Conservation (phyloP, 2,888 invertebrate genomes). For the Epistrophe grossulariae region DNA sequence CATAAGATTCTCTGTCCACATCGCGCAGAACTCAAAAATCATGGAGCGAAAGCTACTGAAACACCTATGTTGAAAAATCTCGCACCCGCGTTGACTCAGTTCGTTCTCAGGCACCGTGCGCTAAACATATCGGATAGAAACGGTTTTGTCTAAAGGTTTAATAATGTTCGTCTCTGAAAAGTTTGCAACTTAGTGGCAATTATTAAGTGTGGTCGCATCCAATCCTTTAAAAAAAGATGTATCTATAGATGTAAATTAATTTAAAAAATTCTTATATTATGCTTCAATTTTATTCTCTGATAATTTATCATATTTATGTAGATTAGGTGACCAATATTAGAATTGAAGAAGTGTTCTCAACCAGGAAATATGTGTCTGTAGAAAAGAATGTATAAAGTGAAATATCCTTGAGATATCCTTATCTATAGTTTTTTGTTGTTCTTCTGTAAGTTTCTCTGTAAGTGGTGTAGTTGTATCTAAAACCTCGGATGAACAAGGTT, state of each 20-base stretch:
- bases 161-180: constrained; percentile 52
- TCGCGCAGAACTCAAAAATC: constrained; percentile 70
- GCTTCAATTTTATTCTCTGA: neutral
- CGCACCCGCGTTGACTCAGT: constrained; percentile 57
- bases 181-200: constrained; percentile 55
- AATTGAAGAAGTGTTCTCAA: constrained; percentile 31
- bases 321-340: constrained; percentile 5
- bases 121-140: constrained; percentile 45
- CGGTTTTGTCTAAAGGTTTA: constrained; percentile 14
- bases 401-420: constrained; percentile 56
- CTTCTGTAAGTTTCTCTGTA: constrained; percentile 16
- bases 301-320: neutral
- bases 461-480: constrained; percentile 52
- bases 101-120: constrained; percentile 54
- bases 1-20: constrained; percentile 45
- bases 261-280: constrained; percentile 21
- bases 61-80: constrained; percentile 41
- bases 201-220: constrained; percentile 35
- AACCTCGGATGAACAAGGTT: constrained; percentile 41
- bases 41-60: constrained; percentile 48
- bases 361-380: constrained; percentile 43
- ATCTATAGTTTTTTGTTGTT: constrained; percentile 25
- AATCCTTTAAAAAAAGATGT: constrained; percentile 22
- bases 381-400: constrained; percentile 38
- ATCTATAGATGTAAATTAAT: constrained; percentile 33